These are phyloP conservation scores for Madoqua kirkii DNA, from an alignment of 2,113 vertebrate genomes.

Conservation along the genomic window DNA sequence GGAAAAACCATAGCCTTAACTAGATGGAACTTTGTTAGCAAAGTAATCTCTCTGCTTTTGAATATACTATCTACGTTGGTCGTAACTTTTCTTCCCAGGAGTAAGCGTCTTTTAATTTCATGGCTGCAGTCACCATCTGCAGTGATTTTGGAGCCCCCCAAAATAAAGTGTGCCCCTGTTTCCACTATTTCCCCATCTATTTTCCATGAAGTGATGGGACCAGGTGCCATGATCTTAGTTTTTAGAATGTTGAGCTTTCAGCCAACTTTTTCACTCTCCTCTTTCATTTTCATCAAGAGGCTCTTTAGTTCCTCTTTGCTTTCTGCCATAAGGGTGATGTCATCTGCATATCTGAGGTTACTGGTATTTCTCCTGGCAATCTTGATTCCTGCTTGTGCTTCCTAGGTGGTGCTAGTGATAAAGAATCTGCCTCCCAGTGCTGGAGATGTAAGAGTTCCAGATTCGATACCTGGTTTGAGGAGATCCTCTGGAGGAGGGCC, in stretches of 20 bases:
- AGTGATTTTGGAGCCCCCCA: neutral
- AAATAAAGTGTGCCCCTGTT: neutral
- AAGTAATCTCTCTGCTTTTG: neutral
- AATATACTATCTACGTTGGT: neutral
- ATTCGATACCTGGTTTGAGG: neutral
- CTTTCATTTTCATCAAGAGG: too few species aligned
- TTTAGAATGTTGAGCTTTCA: too few species aligned
- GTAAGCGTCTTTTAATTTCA: neutral
- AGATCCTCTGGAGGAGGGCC: neutral
- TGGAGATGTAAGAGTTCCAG: neutral
- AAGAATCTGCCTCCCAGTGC: neutral
- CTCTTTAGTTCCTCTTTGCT: too few species aligned
- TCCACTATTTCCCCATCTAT: neutral
- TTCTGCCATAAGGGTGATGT: neutral
- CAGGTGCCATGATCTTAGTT: too few species aligned
- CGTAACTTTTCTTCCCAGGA: neutral
- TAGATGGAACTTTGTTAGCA: neutral
- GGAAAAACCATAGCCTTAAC: neutral
- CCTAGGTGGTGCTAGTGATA: neutral
- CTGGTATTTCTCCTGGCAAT: neutral
- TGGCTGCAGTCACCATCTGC: neutral
- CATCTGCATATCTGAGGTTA: neutral
- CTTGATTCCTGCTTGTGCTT: too few species aligned
- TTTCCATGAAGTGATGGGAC: too few species aligned
- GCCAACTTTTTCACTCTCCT: too few species aligned